Evolutionary conservation across 1,140 invertebrate species (phyloP), one percentile per base, ranked within the genome.

Genomic region (Schlechtendalia chinensis): DNA sequence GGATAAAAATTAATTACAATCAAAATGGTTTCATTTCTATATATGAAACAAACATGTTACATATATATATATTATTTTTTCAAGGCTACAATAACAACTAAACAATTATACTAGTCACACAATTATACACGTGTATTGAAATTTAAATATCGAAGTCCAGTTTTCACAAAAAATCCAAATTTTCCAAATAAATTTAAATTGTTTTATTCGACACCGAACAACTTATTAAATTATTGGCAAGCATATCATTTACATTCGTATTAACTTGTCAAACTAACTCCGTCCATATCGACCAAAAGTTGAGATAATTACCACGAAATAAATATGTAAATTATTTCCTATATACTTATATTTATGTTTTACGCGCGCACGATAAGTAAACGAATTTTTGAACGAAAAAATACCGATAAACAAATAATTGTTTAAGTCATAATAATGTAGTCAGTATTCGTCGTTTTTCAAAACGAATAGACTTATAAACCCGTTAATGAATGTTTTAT

Each of bases 401-500:
- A 27, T 14, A 50, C 27, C 45, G 67, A 69, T n/a, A 69, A 17
- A 50, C 8, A 69, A 50, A 27, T 69, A 69, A 50, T 50, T 24
- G 22, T 59, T 6, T 8, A 59, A 59, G 14, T 59, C 3, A 24
- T 69, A 69, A 24, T 69, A 27, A 69, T 50, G 47, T 69, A 39
- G 45, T 69, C 67, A 69, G 14, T 50, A 69, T 19, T 54, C 24
- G 16, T 54, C 47, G 69, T n/a, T 54, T 72, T 72, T 29, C 14
- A 47, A 79, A 63, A 79, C 58, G 32, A 12, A 58, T 77, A 72
- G 47, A 79, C 58, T 63, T 79, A 79, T n/a, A 79, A 59, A 61
- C 22, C 75, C 58, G 75, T 63, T 79, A 79, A 79, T 79, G 58
- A 79, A 79, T 79, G 75, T 79, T 79, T 79, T 79, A 79, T 79